Conservation (phyloP, 2,797 vertebrate species). For the Helostoma temminkii region DNA sequence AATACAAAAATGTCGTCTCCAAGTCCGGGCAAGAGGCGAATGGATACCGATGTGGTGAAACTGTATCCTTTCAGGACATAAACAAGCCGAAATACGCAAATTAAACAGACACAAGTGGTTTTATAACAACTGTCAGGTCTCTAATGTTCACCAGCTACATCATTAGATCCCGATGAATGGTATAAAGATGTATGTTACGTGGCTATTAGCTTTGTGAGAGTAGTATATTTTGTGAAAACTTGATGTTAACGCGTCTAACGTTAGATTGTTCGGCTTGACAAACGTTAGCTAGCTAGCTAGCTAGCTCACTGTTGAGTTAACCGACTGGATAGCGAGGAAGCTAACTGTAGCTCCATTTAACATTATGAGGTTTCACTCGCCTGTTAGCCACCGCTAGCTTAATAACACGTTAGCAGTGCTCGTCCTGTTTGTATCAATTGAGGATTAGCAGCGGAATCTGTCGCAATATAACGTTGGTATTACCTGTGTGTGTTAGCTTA, state of each 20-base stretch:
- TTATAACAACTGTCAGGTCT: slow-evolving; percentile 49
- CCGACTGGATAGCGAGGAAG: slow-evolving; percentile 23
- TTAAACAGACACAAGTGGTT: slow-evolving; percentile 6
- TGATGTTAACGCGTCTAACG: slow-evolving; percentile 1
- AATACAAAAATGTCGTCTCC: slow-evolving; percentile 94
- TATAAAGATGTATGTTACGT: background rate
- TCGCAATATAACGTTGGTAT: slow-evolving; percentile 46
- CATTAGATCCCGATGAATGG: slow-evolving; percentile 14
- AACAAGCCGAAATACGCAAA: slow-evolving; percentile 39
- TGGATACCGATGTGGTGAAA: slow-evolving; percentile 99
- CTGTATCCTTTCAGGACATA: slow-evolving; percentile 87
- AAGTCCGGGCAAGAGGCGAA: slow-evolving; percentile 97
- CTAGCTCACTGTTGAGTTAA: slow-evolving; percentile 47
- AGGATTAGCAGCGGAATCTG: slow-evolving; percentile 44
- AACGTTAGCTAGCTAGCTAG: slow-evolving; percentile 29
- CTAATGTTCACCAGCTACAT: slow-evolving; percentile 12
- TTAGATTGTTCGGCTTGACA: slow-evolving; percentile 13
- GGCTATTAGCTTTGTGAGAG: background rate
- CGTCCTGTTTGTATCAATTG: slow-evolving; percentile 34
- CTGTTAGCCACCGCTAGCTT: slow-evolving; percentile 40
- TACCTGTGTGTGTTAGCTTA: slow-evolving; percentile 44
- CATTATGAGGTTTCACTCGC: slow-evolving; percentile 15
- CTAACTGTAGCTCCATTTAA: slow-evolving; percentile 2
- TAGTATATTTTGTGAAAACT: slow-evolving; percentile 40
- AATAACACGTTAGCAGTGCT: slow-evolving; percentile 11